Base-by-base conservation (phyloP, 2,888 invertebrate species). In the Zaprionus obscuricornis region DNA sequence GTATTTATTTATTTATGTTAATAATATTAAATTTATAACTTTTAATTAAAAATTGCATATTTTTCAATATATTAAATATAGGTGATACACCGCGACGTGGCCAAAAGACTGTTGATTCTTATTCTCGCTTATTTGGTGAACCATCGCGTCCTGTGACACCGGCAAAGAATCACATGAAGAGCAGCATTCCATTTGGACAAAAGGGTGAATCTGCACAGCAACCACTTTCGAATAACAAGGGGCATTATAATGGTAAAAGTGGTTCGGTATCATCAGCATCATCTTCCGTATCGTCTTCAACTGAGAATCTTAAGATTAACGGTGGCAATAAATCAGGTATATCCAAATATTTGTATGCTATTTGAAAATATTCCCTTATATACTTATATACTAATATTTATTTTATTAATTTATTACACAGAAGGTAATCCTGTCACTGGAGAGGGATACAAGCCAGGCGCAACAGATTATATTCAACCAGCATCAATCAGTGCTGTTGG, bases 391-490 rank as follows among this genome's bases (percentile, higher is more conserved):
- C 27, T 8, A 33, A 29, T 11, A 24, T 2, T 8, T 2, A 13
- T 17, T 13, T 11, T 37, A 4, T 36, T 20, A 26, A 52, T 36
- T n/a, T n/a, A n/a, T n/a, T 22, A 5, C 20, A 16, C 56, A 92
- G 92, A 92, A 88, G 92, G 92, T 36, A 92, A 92, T 74, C 92
- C 92, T 37, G 91, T 92, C 52, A 92, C 92, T 64, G 92, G 92
- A 26, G 91, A 91, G 70, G 92, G 92, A 37, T 92, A 92, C 82
- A 90, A 90, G 66, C 68, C 88, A 64, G 86, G 88, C 43, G 86
- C 72, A 56, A 90, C 88, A 56, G 88, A 88, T 20, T 88, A 79
- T 51, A 83, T 87, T 56, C 79, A 88, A 34, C 79, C 86, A 56
- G 84, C 88, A 64, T 83, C 81, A 54, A 76, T 77, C 43, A 65